These are phyloP conservation scores for Phania funesta DNA, from an alignment of 2,888 invertebrate species.

Conservation along the genomic window DNA sequence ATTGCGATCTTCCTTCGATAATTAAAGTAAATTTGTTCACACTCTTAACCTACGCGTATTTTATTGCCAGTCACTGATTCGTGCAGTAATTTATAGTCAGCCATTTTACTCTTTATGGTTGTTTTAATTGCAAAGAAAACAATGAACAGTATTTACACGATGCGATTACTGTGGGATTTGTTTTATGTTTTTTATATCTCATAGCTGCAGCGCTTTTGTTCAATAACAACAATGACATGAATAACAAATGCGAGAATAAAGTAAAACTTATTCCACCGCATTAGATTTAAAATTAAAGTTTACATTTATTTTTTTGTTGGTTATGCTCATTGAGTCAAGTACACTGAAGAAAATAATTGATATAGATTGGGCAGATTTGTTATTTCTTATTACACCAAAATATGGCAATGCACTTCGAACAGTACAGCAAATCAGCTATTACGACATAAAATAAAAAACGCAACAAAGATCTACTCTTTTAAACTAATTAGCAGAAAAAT, in stretches of 20 bases:
- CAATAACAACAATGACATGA: not conserved
- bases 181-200: not conserved
- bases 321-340: not conserved
- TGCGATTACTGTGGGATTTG: not conserved
- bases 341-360: not conserved
- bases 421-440: no score
- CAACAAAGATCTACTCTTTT: no score
- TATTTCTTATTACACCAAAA: no score
- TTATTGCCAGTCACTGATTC: not conserved
- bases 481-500: no score
- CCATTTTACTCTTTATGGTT: conserved; percentile 5
- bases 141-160: not conserved
- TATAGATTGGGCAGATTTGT: no score
- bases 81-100: not conserved
- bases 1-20: not conserved
- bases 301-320: not conserved
- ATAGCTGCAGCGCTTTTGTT: not conserved
- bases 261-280: conserved; percentile 36
- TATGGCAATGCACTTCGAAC: no score
- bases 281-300: conserved; percentile 40
- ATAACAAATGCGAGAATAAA: not conserved
- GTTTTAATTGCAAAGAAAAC: not conserved
- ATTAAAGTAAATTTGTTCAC: not conserved
- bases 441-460: no score
- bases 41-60: not conserved